Base-by-base conservation (phyloP, 2,113 vertebrate species). In the Speoplatyrhinus poulsoni region DNA sequence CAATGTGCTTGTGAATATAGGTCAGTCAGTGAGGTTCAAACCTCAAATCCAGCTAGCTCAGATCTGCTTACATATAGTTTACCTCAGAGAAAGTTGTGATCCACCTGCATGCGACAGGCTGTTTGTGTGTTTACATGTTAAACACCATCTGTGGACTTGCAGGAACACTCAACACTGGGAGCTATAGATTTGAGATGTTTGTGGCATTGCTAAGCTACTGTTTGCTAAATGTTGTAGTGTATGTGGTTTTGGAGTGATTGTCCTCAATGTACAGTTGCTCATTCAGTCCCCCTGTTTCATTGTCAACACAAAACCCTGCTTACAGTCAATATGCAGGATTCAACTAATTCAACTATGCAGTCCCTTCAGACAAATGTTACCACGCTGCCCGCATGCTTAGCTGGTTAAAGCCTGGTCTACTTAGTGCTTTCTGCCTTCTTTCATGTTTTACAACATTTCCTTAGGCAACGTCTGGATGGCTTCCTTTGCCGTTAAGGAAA, bases 401-500 rank as follows among this genome's bases (percentile, higher is more conserved):
- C 67, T 15, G 49, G 49, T 60, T 26, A 57, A 57, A 12, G 16
- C 19, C 16, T 57, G 9, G 9, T 9, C 55, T 26, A 7, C 17
- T 57, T 57, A 57, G 13, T n/a, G 53, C 53, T 17, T 13, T n/a
- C 13, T 54, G 53, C 6, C 6, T 57, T 57, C 19, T 59, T 15
- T 61, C 62, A 66, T 12, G 41, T 58, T 67, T 61, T 58, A 12
- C 47, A 62, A 50, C 63, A 15, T 0, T 9, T n/a, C 33, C 58
- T n/a, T 12, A 5, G 16, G 55, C 55, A 11, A 10, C 9, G 41
- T 36, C 54, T 70, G 32, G 11, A 32, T 12, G 16, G 50, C 72
- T 64, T 76, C 48, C 81, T 53, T 36, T 49, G 50, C 73, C 70
- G 54, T 69, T 81, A 69, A 79, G 79, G 80, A 87, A 83, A 62